Percentiles rank a stretch among this genome's conserved stretches.
Conservation (phyloP, 2,797 vertebrate genomes). For the Platyrinchus mystaceus region DNA sequence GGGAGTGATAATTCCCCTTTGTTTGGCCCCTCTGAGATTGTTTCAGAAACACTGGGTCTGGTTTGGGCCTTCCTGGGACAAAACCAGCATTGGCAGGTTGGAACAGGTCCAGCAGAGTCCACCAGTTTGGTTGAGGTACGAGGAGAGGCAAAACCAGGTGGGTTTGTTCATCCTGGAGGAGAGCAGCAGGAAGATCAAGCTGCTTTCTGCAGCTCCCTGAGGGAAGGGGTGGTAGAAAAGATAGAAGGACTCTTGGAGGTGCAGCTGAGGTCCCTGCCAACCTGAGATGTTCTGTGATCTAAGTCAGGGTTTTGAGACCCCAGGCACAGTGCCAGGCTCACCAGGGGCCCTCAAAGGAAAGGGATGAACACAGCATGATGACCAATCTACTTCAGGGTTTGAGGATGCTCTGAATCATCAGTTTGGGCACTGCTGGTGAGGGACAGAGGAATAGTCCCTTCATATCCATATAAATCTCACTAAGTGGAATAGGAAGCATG, state of each 20-base stretch:
- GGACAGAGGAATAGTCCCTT: not conserved
- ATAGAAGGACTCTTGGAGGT: not conserved
- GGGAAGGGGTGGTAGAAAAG: not conserved
- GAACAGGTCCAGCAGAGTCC: not conserved
- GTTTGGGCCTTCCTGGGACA: not conserved
- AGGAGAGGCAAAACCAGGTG: not conserved
- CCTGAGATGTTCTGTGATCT: not conserved
- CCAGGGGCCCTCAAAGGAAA: not conserved
- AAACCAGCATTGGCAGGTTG: not conserved
- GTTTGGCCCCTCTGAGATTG: not conserved
- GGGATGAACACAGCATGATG: not conserved
- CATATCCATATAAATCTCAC: not conserved
- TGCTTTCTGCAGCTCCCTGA: not conserved
- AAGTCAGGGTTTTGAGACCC: not conserved
- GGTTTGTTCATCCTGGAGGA: not conserved
- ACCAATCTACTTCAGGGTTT: not conserved
- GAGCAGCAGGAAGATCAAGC: not conserved
- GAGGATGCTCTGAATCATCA: not conserved
- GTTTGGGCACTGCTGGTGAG: not conserved
- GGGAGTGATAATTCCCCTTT: not conserved
- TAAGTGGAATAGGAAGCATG: not conserved
- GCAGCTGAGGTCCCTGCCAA: not conserved
- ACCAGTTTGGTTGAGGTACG: fast-evolving
- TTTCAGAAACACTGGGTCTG: not conserved
- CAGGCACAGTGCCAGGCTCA: not conserved